These are phyloP conservation scores for Holothuria glaberrima DNA, from an alignment of 35 echinoderm and acorn worm species.

Conservation along the genomic window DNA sequence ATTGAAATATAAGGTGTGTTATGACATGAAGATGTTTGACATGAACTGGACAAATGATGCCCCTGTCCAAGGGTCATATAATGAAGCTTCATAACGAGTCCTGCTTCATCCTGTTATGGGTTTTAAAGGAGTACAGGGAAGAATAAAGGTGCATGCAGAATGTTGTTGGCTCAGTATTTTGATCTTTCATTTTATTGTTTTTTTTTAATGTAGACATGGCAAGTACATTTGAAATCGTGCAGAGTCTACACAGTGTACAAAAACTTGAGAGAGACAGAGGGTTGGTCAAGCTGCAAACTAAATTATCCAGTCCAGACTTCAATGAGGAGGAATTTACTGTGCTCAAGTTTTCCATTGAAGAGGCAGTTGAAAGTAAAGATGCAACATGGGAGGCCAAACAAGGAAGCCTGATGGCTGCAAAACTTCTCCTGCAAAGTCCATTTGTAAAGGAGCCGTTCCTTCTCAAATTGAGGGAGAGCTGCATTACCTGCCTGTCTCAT, in stretches of 20 bases:
- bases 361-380: constrained; percentile 54
- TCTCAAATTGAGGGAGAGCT: constrained; percentile 47
- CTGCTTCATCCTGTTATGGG: too few relatives aligned
- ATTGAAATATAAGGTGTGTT: too few relatives aligned
- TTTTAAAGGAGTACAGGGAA: too few relatives aligned
- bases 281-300: constrained; percentile 61
- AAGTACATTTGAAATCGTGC: neutral
- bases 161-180: too few relatives aligned
- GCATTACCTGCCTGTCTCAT: constrained; percentile 69
- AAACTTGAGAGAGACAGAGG: constrained; percentile 96
- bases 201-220: constrained; percentile 4
- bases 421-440: constrained; percentile 56
- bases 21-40: too few relatives aligned
- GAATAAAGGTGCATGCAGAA: too few relatives aligned
- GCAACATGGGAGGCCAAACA: constrained; percentile 88
- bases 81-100: too few relatives aligned
- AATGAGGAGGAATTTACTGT: constrained; percentile 54
- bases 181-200: too few relatives aligned
- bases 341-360: constrained; percentile 53
- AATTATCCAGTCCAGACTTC: constrained; percentile 11
- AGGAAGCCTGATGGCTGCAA: constrained; percentile 76
- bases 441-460: constrained; percentile 50
- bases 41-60: too few relatives aligned
- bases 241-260: constrained; percentile 27
- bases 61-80: too few relatives aligned